Evolutionary conservation across 1,140 invertebrate genomes (phyloP).

Genomic region (Drosophila littoralis): DNA sequence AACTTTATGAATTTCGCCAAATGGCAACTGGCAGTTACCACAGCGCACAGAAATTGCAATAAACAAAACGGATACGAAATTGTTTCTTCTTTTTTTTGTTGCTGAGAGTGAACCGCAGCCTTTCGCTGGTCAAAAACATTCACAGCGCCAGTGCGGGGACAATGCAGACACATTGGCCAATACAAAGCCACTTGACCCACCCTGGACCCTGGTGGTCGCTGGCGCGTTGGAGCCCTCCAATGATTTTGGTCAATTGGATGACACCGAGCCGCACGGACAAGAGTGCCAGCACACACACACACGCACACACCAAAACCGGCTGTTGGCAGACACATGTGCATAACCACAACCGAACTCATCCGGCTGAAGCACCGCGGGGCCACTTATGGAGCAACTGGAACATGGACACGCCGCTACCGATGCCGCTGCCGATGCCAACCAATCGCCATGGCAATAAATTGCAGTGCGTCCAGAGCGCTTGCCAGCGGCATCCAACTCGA

Average conservation of each 20-base stretch:
- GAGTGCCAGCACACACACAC: constrained; percentile 5
- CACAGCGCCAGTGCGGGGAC: constrained; percentile 19
- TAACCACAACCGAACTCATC: constrained; percentile 63
- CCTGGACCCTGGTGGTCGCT: neutral
- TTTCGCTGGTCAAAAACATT: neutral
- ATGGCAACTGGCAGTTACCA: constrained; percentile 57
- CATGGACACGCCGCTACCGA: constrained; percentile 25
- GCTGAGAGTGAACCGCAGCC: neutral
- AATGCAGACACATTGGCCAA: constrained; percentile 40
- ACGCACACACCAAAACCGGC: neutral
- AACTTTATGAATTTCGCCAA: constrained; percentile 75
- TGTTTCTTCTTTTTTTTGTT: constrained; percentile 44
- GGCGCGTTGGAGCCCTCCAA: constrained; percentile 38
- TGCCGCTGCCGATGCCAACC: constrained; percentile 23
- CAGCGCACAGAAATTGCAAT: constrained; percentile 62
- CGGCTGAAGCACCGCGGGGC: constrained; percentile 66
- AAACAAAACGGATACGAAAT: constrained; percentile 64
- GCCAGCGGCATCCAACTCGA: constrained; percentile 62
- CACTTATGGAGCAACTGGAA: constrained; percentile 63
- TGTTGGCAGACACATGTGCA: constrained; percentile 25
- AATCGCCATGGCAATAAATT: constrained; percentile 82
- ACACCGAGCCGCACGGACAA: constrained; percentile 38
- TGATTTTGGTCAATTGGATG: constrained; percentile 74
- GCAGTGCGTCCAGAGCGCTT: constrained; percentile 46
- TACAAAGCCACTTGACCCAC: constrained; percentile 35